Base-by-base conservation (phyloP, 2,888 invertebrate genomes). In the Clivina fossor region DNA sequence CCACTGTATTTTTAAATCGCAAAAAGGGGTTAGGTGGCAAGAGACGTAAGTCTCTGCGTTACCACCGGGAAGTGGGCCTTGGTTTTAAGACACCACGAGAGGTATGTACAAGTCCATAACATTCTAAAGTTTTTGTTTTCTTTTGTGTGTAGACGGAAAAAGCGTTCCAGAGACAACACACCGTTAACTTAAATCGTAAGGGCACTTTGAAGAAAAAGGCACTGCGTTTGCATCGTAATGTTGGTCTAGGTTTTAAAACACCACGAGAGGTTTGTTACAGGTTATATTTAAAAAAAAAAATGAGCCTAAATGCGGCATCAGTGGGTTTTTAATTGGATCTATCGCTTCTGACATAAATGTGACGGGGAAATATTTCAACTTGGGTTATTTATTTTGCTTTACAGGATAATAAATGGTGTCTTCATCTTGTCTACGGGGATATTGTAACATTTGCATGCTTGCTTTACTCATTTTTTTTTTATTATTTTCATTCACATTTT, bases 201-300 rank as follows among this genome's bases (percentile, higher is more conserved):
- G 75, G 74, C 47, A 82, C 82, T 58, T 77, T 82, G 59, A 89
- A 88, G 76, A 84, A 86, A 78, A 87, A 87, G 77, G 73, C 80
- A 60, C 80, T 87, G 69, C 82, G 96, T 67, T 90, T 91, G 73
- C 81, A 85, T 71, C 87, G 90, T 72, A 93, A 84, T 80, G 87
- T 97, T 69, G 97, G 97, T 68, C 83, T 97, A 68, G 97, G 96
- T 68, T 97, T 96, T 81, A 96, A 96, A 79, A 94, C 95, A 54
- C 96, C 97, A 16, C 82, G 88, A 77, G 96, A 96, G 85, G 95
- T 94, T 83, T 74, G 76, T 77, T 60, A 60, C 62, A 62, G 63
- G 50, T 19, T 51, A 37, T 40, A 20, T 44, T 24, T 24, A 9
- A 9, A 9, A 4, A 9, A n/a, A n/a, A 24, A 24, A 24, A n/a